A percentile compares a stretch with the other conserved stretches of the same genome.
Conservation (phyloP, 2,797 vertebrate species). For the Amblyopsis hoosieri region DNA sequence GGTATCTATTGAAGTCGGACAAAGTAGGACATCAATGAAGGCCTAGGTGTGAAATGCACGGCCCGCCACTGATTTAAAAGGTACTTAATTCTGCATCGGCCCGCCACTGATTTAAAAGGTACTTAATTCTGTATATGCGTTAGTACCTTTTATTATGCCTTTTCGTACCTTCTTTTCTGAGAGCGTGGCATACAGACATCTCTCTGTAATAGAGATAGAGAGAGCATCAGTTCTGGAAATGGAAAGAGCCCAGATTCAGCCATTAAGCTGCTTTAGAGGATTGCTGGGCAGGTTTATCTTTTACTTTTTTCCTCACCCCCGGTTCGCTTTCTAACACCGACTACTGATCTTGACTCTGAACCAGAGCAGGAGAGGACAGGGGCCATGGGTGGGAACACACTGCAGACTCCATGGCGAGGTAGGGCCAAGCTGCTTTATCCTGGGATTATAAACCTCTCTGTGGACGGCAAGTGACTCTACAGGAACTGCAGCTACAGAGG, state of each 20-base stretch:
- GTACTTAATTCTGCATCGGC: too few relatives aligned
- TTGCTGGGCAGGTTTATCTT: conserved; percentile 54
- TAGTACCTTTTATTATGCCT: too few relatives aligned
- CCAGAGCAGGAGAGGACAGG: conserved; percentile 54
- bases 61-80: too few relatives aligned
- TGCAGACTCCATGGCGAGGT: conserved; percentile 49
- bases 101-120: too few relatives aligned
- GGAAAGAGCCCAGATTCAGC: conserved; percentile 73
- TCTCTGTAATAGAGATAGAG: conserved; percentile 20
- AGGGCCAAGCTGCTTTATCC: conserved; percentile 65
- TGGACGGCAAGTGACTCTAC: conserved; percentile 47
- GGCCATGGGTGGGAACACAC: conserved; percentile 31
- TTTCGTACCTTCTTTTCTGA: too few relatives aligned
- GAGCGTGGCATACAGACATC: conserved; percentile 39
- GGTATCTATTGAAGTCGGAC: too few relatives aligned
- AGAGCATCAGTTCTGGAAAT: conserved; percentile 62
- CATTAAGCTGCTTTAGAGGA: conserved; percentile 83
- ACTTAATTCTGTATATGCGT: too few relatives aligned
- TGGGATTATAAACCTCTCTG: conserved; percentile 64
- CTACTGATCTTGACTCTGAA: conserved; percentile 66
- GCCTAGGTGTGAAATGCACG: too few relatives aligned
- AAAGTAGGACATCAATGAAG: too few relatives aligned
- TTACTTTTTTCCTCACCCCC: conserved; percentile 51
- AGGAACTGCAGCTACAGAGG: conserved; percentile 27
- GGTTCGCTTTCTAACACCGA: conserved; percentile 62